A percentile compares a stretch with the other conserved stretches of the same genome.
phyloP scores from a whole-genome alignment of 2,113 vertebrate species.

The Pandion haliaetus region DNA sequence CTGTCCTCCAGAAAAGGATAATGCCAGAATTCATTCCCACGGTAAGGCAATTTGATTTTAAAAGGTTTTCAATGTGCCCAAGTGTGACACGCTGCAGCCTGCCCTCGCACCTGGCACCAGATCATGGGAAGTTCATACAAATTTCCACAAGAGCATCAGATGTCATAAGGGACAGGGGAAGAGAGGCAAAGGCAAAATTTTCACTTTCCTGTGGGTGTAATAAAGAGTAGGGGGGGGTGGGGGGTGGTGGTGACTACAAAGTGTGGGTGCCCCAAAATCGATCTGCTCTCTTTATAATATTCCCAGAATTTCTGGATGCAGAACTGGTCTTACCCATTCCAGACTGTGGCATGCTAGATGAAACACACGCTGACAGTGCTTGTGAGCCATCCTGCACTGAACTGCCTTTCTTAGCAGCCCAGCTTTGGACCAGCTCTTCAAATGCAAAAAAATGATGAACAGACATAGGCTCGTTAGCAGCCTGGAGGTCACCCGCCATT shows the following conservation, averaged over 20 bases:
- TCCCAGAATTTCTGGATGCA: background rate
- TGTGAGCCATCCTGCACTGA: background rate
- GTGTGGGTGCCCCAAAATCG: background rate
- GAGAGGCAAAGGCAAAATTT: background rate
- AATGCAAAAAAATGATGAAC: fast-evolving
- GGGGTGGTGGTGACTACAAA: background rate
- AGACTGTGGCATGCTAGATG: background rate
- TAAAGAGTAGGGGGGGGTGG: too few species aligned
- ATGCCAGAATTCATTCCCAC: slow-evolving; percentile 89
- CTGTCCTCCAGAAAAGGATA: slow-evolving; percentile 86
- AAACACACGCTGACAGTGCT: fast-evolving
- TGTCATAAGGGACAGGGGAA: background rate
- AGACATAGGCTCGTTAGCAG: background rate
- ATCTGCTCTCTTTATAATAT: background rate
- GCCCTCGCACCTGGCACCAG: background rate
- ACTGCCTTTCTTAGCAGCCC: background rate
- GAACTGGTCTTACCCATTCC: background rate
- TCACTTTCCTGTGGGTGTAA: background rate
- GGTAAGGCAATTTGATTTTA: slow-evolving; percentile 69
- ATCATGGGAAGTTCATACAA: fast-evolving
- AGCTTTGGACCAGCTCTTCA: background rate
- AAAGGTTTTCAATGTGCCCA: background rate
- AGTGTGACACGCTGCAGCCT: fast-evolving
- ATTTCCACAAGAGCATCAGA: background rate
- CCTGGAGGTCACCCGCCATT: background rate